A percentile compares a stretch with the other conserved stretches of the same genome.
Conservation (phyloP, 2,888 invertebrate species). For the Maniola hyperantus region DNA sequence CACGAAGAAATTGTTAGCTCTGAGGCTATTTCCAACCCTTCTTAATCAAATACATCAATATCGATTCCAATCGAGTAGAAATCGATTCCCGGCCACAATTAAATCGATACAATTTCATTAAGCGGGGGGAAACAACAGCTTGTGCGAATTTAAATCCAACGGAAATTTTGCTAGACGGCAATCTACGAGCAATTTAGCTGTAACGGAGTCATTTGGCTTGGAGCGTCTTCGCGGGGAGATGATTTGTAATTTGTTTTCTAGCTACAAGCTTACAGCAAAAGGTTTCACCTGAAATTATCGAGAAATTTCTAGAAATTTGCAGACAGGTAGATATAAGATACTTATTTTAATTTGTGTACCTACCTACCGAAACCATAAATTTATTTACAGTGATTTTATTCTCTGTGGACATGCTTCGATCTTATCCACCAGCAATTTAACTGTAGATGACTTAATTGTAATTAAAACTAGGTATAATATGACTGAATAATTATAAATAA, state of each 20-base stretch:
- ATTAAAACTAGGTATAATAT: too few relatives aligned
- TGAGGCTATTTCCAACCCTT: not conserved
- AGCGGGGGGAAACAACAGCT: slow-evolving; percentile 56
- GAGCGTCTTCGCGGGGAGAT: slow-evolving; percentile 69
- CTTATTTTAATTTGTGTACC: too few relatives aligned
- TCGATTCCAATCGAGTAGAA: slow-evolving; percentile 45
- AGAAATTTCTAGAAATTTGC: slow-evolving; percentile 43
- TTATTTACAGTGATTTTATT: too few relatives aligned
- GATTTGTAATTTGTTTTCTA: slow-evolving; percentile 83
- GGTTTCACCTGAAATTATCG: not conserved
- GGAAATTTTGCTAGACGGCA: slow-evolving; percentile 76
- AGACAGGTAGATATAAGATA: too few relatives aligned
- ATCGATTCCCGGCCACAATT: slow-evolving; percentile 48
- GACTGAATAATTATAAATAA: too few relatives aligned
- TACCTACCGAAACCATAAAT: too few relatives aligned
- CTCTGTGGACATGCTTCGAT: too few relatives aligned
- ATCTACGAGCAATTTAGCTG: slow-evolving; percentile 74
- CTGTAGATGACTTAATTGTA: too few relatives aligned
- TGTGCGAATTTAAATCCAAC: slow-evolving; percentile 67
- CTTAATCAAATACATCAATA: slow-evolving; percentile 34
- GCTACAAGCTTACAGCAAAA: slow-evolving; percentile 37
- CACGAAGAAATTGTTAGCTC: not conserved
- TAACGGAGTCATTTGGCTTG: slow-evolving; percentile 79
- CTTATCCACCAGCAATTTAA: too few relatives aligned
- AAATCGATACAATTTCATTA: slow-evolving; percentile 69